A percentile compares a stretch with the other conserved stretches of the same genome.
phyloP scores from a whole-genome alignment of 1,140 invertebrate genomes.

The Temnothorax curvispinosus region DNA sequence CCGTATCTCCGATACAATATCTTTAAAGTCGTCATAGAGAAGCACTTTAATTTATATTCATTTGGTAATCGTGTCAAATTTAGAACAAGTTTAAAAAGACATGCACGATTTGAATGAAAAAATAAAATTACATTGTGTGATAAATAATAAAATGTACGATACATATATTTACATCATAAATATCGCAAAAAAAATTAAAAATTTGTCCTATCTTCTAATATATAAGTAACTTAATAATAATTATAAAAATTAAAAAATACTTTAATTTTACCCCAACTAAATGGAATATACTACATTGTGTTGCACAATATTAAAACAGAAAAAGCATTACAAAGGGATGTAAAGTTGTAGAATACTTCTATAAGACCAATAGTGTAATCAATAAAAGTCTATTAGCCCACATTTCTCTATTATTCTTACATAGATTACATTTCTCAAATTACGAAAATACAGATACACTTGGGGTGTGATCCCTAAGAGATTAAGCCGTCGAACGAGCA shows the following conservation, averaged over 20 bases:
- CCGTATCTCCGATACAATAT: background rate
- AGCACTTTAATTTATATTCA: slow-evolving; percentile 6
- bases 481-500: slow-evolving; percentile 16
- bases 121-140: background rate
- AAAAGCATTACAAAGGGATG: background rate
- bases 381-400: background rate
- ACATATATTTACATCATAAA: background rate
- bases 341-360: background rate
- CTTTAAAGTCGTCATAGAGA: background rate
- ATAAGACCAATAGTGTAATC: background rate
- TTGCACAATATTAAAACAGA: background rate
- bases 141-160: background rate
- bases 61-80: background rate
- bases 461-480: background rate
- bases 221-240: background rate
- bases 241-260: background rate
- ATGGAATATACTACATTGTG: background rate
- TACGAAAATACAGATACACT: background rate
- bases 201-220: background rate
- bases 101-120: background rate
- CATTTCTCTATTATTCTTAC: background rate
- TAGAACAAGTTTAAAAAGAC: background rate
- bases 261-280: background rate
- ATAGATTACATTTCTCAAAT: background rate
- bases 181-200: background rate